Evolutionary conservation across 2,888 invertebrate species (phyloP), one percentile per base, ranked within the genome.

Genomic region (Agrotis clavis): DNA sequence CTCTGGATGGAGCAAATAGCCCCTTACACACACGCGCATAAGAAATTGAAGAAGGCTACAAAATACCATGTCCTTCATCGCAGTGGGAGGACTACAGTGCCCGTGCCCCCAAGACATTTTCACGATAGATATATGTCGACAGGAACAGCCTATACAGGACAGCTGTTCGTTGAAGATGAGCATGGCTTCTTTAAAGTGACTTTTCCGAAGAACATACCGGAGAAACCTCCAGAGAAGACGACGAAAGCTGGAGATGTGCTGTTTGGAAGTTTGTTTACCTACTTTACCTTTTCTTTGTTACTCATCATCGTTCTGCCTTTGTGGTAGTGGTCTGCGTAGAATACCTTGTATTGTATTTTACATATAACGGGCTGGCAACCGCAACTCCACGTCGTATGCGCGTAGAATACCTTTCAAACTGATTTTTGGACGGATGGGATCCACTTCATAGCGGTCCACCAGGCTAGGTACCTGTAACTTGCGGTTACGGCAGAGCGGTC

Each of bases 191-290:
- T 48, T 19, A 4, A 41, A 2, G 14, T 54, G 13, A 35, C 14
- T 11, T 2, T 1, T 35, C 21, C 21, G 6, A 4, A 19, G 18
- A 4, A 25, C 4, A 62, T 1, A 19, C 1, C n/a, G n/a, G 21
- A 19, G 18, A 35, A 47, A 3, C 14, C 16, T 30, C 4, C 6
- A 19, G 9, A 11, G 4, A n/a, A 1, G 1, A 1, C 35, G 1
- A 54, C 53, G 9, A 14, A 11, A 19, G 53, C 16, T 13, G 63
- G 53, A 74, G 74, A 48, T 41, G 16, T 63, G 18, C 18, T 63
- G 4, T 13, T 35, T 14, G 74, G 14, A 25, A 48, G 74, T 71
- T 54, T 74, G 71, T 71, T 35, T 47, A 3, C 13, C 30, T 51
- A 3, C 13, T 45, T 51, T 6, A 0, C 9, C 35, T 13, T 71